These are phyloP conservation scores for Nemopilema nomurai DNA, from an alignment of 30 jellyfish, hydroid and myxozoan species.

Conservation along the genomic window DNA sequence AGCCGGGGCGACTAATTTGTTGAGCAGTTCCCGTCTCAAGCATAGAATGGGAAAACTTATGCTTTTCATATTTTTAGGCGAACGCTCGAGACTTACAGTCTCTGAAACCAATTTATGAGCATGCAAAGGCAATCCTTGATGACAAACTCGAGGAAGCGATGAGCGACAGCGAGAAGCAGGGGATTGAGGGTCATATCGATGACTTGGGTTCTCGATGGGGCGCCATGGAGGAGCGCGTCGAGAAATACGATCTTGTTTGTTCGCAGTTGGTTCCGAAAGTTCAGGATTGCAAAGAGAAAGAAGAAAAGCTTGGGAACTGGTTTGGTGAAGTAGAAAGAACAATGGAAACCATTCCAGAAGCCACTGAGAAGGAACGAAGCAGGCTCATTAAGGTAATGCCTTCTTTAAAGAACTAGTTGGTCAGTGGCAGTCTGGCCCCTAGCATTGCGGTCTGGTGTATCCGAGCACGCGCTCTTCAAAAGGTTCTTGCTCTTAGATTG, in stretches of 20 bases:
- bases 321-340: conserved; percentile 51
- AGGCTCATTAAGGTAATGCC: conserved; percentile 17
- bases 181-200: conserved; percentile 41
- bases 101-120: conserved; percentile 82
- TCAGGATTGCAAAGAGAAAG: conserved; percentile 43
- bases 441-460: too few species aligned
- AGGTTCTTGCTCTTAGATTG: too few species aligned
- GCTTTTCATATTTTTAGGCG: conserved; percentile 46
- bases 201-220: conserved; percentile 74
- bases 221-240: conserved; percentile 42
- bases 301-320: conserved; percentile 57
- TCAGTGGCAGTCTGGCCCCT: too few species aligned
- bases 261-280: conserved; percentile 75
- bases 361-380: conserved; percentile 20
- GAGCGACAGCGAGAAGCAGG: conserved; percentile 63
- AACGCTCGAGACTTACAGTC: conserved; percentile 49
- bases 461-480: too few species aligned
- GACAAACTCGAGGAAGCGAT: conserved; percentile 41
- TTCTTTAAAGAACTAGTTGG: neutral
- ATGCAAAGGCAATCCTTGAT: conserved; percentile 57
- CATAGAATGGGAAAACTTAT: too few species aligned
- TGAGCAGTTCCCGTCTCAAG: too few species aligned
- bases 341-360: conserved; percentile 72
- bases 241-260: conserved; percentile 50
- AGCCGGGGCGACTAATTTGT: too few species aligned